A percentile compares a stretch with the other conserved stretches of the same genome.
Conservation (phyloP, 2,113 vertebrate genomes). For the Saguinus midas region DNA sequence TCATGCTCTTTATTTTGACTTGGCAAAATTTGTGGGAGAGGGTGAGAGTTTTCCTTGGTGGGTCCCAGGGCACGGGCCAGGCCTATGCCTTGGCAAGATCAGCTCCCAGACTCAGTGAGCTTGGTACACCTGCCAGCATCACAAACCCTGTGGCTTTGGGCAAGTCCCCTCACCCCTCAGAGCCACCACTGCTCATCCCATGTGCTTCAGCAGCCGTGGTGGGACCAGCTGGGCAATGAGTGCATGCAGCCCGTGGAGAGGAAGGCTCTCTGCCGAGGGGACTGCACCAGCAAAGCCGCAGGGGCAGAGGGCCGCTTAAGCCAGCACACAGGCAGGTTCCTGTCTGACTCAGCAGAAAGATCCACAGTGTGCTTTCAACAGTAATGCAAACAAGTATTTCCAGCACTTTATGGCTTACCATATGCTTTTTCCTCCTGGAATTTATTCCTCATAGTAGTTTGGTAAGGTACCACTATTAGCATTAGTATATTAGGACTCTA, state of each 20-base stretch:
- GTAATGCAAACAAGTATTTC: fast-evolving
- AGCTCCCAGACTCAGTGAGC: neutral
- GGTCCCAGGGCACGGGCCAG: neutral
- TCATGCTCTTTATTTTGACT: neutral
- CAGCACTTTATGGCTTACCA: neutral
- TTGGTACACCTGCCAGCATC: neutral
- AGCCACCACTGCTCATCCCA: neutral
- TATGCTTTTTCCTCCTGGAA: neutral
- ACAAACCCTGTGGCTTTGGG: neutral
- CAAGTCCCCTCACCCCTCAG: neutral
- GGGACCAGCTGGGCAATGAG: neutral
- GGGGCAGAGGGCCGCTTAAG: neutral
- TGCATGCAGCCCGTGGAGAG: neutral
- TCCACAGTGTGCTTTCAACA: neutral
- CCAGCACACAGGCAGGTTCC: fast-evolving
- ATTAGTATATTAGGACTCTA: neutral
- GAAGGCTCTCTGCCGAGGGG: neutral
- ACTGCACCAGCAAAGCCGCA: too few relatives aligned
- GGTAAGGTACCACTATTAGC: too few relatives aligned
- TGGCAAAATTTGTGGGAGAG: neutral
- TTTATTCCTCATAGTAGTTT: neutral
- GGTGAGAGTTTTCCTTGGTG: fast-evolving
- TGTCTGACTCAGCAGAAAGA: neutral
- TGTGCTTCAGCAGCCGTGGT: fast-evolving
- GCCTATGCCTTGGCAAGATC: neutral